Conservation (phyloP, 2,888 invertebrate species). For the Celastrina argiolus region DNA sequence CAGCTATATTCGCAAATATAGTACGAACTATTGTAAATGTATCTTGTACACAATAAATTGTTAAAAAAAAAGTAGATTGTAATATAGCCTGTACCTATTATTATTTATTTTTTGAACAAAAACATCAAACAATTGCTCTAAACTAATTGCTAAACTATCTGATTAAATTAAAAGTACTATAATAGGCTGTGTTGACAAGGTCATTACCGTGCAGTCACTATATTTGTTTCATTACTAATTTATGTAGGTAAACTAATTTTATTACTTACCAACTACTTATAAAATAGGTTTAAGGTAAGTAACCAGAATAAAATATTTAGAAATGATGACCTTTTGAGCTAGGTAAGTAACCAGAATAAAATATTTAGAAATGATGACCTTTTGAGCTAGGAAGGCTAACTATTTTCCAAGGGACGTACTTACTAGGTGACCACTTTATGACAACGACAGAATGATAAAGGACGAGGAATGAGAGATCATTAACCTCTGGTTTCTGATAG, state of each 20-base stretch:
- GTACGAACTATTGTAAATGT: no score
- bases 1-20: no score
- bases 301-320: not conserved
- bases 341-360: not conserved
- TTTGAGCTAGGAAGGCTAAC: not conserved
- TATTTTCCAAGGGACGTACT: no score
- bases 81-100: not conserved
- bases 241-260: no score
- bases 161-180: not conserved
- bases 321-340: not conserved
- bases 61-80: no score
- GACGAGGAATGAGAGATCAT: no score
- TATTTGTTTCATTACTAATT: not conserved
- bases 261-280: no score
- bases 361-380: not conserved
- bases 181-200: constrained; percentile 4
- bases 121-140: not conserved
- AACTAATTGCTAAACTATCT: not conserved
- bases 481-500: no score
- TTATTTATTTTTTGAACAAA: not conserved
- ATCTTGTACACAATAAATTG: no score
- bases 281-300: no score
- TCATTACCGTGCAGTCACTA: not conserved
- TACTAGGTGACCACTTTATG: no score
- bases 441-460: no score